phyloP scores from a whole-genome alignment of 2,888 invertebrate species.

The Autographa gamma region DNA sequence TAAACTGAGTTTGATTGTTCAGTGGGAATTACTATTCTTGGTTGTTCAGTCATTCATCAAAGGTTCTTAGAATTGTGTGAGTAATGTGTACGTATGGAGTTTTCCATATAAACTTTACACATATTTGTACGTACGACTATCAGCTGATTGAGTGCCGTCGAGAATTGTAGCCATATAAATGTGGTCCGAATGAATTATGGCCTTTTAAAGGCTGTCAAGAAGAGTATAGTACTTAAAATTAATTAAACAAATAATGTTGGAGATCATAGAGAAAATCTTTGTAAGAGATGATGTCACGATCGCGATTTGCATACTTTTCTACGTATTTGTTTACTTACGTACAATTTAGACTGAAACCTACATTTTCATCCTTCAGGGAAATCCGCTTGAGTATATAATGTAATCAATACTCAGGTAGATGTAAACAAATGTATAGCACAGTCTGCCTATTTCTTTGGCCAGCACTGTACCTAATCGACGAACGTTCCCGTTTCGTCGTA shows the following conservation, averaged over 20 bases:
- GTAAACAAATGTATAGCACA: conserved; percentile 23
- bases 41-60: conserved; percentile 31
- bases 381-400: background rate
- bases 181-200: background rate
- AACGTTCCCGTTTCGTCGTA: conserved; percentile 52
- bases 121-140: background rate
- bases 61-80: conserved; percentile 40
- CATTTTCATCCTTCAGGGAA: background rate
- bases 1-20: conserved; percentile 14
- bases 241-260: too few species aligned
- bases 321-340: too few species aligned
- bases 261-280: too few species aligned
- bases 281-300: too few species aligned
- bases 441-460: conserved; percentile 28
- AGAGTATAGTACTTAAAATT: background rate
- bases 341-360: too few species aligned
- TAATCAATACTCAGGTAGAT: background rate
- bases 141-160: conserved; percentile 3
- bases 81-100: conserved; percentile 26
- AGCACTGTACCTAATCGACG: conserved; percentile 40
- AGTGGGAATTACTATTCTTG: conserved; percentile 32
- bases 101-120: conserved; percentile 1
- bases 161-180: background rate
- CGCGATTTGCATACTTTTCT: too few species aligned
- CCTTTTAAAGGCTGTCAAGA: conserved; percentile 1